phyloP scores from a whole-genome alignment of 1,140 invertebrate genomes.

The Halictus rubicundus region DNA sequence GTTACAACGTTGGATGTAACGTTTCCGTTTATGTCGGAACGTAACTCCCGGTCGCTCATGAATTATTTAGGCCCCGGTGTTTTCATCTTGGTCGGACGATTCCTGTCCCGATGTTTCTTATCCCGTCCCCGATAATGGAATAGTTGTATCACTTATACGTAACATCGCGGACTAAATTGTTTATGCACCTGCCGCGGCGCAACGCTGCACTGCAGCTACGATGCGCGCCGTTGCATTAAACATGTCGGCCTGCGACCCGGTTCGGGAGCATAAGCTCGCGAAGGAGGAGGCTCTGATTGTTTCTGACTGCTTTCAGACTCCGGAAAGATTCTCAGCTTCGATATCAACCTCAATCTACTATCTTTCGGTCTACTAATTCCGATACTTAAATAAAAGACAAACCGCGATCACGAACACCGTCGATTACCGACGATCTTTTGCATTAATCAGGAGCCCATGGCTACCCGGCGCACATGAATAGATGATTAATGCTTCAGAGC shows the following conservation, averaged over 20 bases:
- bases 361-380: too few relatives aligned
- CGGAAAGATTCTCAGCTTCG: background rate
- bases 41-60: background rate
- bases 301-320: background rate
- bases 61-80: constrained; percentile 24
- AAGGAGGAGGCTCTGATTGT: background rate
- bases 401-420: background rate
- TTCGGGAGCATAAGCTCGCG: constrained; percentile 5
- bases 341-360: background rate
- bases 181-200: constrained; percentile 22
- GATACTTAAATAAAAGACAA: background rate
- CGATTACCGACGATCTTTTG: too few relatives aligned
- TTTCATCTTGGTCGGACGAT: constrained; percentile 27
- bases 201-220: background rate
- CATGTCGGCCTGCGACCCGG: constrained; percentile 33
- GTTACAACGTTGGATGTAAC: background rate
- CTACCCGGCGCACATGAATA: too few relatives aligned
- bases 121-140: constrained; percentile 43
- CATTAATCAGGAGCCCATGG: too few relatives aligned
- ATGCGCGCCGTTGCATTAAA: constrained; percentile 47
- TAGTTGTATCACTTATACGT: constrained; percentile 42
- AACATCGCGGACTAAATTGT: constrained; percentile 32
- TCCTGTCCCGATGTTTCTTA: constrained; percentile 23
- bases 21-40: constrained; percentile 2
- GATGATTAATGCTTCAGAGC: too few relatives aligned